A percentile compares a stretch with the other conserved stretches of the same genome.
phyloP scores from a whole-genome alignment of 2,113 vertebrate species.

The Cardinalis cardinalis region DNA sequence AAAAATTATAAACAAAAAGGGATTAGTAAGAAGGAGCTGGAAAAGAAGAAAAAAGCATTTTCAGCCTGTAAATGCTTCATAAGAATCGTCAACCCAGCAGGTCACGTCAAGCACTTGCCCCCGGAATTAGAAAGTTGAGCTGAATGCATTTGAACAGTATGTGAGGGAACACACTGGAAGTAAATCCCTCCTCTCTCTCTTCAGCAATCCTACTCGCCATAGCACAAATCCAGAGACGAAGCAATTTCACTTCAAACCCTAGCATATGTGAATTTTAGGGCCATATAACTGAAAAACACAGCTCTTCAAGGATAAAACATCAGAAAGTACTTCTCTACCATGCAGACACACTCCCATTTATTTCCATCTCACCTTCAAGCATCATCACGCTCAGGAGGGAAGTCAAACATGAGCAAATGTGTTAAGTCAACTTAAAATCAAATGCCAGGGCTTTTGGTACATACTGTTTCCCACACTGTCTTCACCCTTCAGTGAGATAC shows the following conservation, averaged over 20 bases:
- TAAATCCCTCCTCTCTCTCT: background rate
- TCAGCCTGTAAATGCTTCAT: slow-evolving; percentile 43
- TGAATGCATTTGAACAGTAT: slow-evolving; percentile 41
- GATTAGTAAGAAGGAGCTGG: slow-evolving; percentile 11
- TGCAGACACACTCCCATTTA: background rate
- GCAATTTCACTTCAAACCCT: background rate
- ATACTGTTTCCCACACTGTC: background rate
- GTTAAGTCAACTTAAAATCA: background rate
- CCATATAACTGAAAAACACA: background rate
- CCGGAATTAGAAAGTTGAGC: slow-evolving; percentile 40
- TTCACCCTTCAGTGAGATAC: background rate
- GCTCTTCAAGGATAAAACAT: background rate
- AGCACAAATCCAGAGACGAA: background rate
- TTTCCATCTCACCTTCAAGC: background rate
- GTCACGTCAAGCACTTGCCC: slow-evolving; percentile 35
- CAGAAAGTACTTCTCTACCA: background rate
- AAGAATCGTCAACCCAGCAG: slow-evolving; percentile 41
- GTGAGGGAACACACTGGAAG: slow-evolving; percentile 22
- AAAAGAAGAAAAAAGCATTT: slow-evolving; percentile 16
- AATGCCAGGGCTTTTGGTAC: background rate
- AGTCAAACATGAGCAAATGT: background rate
- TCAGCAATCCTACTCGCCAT: background rate
- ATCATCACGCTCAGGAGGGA: background rate
- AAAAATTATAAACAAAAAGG: slow-evolving; percentile 20
- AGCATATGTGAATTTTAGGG: background rate